Percentiles rank a stretch among this genome's conserved stretches.
Evolutionary conservation across 1,140 invertebrate genomes (phyloP).

Genomic region (Pristionchus pacificus): DNA sequence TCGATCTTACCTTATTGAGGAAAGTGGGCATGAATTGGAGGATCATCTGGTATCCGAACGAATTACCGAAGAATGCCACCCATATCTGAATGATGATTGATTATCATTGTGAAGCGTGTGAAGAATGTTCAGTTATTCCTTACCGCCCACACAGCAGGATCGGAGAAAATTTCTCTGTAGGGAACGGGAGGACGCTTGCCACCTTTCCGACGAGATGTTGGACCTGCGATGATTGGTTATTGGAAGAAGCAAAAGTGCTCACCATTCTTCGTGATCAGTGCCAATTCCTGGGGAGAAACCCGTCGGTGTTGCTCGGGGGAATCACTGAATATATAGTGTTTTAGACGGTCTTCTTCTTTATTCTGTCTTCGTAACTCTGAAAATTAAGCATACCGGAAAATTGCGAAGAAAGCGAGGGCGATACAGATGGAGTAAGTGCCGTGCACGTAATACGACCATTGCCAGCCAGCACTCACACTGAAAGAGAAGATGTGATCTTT

Average conservation of each 20-base stretch:
- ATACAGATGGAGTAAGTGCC: conserved; percentile 3
- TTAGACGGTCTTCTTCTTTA: not conserved
- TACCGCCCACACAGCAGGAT: conserved; percentile 42
- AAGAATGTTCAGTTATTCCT: no score
- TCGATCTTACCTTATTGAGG: conserved; percentile 16
- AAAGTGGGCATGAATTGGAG: conserved; percentile 41
- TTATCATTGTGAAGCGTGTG: no score
- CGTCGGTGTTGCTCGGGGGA: conserved; percentile 1
- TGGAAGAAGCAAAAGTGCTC: no score
- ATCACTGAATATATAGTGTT: conserved; percentile 15
- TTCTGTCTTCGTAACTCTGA: not conserved
- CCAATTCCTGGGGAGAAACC: not conserved
- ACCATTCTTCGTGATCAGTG: not conserved
- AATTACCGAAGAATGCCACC: conserved; percentile 49
- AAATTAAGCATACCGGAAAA: conserved; percentile 22
- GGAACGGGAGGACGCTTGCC: conserved; percentile 34
- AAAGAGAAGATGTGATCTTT: no score
- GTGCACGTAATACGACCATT: conserved; percentile 23
- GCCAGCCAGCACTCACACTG: conserved; percentile 22
- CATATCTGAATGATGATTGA: no score
- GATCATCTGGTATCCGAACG: conserved; percentile 41
- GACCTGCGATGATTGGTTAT: no score
- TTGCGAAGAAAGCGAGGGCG: conserved; percentile 16
- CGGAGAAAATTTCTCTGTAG: conserved; percentile 32
- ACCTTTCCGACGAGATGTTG: no score